Percentiles rank a stretch among this genome's conserved stretches.
These are phyloP conservation scores for Monarcha castaneiventris DNA, from an alignment of 2,113 vertebrate species.

Conservation along the genomic window DNA sequence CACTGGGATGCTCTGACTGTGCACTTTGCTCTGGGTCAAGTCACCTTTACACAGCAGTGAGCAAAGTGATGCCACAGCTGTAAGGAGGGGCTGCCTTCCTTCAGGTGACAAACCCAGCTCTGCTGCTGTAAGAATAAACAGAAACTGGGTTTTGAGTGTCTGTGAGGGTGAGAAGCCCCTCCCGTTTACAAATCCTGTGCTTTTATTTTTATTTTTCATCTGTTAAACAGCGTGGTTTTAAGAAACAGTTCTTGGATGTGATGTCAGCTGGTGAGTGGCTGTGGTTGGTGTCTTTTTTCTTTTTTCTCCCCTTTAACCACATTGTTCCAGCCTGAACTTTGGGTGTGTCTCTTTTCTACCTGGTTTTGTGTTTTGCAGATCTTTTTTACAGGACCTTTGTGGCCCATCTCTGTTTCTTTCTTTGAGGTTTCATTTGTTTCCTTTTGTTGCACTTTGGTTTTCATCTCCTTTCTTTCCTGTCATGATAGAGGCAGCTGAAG, in stretches of 20 bases:
- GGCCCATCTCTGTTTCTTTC: rapidly evolving
- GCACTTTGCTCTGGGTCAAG: rapidly evolving
- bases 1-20: not conserved
- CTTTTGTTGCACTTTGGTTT: not conserved
- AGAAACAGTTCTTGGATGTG: not conserved
- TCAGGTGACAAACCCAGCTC: not conserved
- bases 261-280: not conserved
- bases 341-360: not conserved
- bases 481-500: rapidly evolving
- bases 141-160: not conserved
- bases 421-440: not conserved
- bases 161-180: not conserved
- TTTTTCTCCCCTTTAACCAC: rapidly evolving
- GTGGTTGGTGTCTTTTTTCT: not conserved
- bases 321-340: not conserved
- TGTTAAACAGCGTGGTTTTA: not conserved
- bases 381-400: not conserved
- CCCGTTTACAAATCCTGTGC: not conserved
- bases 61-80: not conserved
- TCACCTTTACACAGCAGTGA: not conserved
- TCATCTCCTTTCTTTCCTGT: not conserved
- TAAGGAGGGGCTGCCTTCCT: not conserved
- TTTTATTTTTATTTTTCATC: not conserved
- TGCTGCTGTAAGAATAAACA: not conserved
- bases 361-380: not conserved